These are phyloP conservation scores for Macroteleia sp. DNA, from an alignment of 2,888 invertebrate species.

Conservation along the genomic window DNA sequence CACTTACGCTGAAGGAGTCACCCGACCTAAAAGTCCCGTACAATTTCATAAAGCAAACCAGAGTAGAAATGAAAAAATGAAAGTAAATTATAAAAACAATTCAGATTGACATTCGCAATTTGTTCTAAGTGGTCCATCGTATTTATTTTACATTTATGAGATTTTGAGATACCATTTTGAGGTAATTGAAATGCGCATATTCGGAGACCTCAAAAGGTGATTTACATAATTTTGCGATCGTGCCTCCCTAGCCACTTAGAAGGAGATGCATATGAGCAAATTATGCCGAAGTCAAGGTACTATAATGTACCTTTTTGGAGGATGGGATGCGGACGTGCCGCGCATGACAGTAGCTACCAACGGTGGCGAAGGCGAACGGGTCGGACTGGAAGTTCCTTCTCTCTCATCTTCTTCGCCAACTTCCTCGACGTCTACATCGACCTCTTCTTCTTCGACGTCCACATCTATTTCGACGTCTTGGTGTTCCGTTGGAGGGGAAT, in stretches of 20 bases:
- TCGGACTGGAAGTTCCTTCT: slow-evolving; percentile 77
- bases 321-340: slow-evolving; percentile 71
- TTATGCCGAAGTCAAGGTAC: slow-evolving; percentile 19
- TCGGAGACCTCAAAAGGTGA: slow-evolving; percentile 9
- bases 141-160: too few relatives aligned
- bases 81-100: not conserved
- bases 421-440: slow-evolving; percentile 82
- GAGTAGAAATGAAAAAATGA: not conserved
- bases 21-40: slow-evolving; percentile 85
- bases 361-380: slow-evolving; percentile 77
- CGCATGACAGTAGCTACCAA: slow-evolving; percentile 75
- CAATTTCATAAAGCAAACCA: not conserved
- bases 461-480: slow-evolving; percentile 79
- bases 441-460: slow-evolving; percentile 80
- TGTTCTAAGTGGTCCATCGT: not conserved
- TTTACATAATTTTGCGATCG: slow-evolving; percentile 48
- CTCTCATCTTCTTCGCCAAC: slow-evolving; percentile 81
- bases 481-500: slow-evolving; percentile 78
- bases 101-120: not conserved
- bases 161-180: not conserved
- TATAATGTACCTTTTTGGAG: slow-evolving; percentile 71
- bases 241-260: slow-evolving; percentile 19
- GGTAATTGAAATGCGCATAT: slow-evolving; percentile 22
- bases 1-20: slow-evolving; percentile 93
- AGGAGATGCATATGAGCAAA: slow-evolving; percentile 32